Evolutionary conservation across 2,888 invertebrate genomes (phyloP).

Genomic region (Strigamia transsilvanica): DNA sequence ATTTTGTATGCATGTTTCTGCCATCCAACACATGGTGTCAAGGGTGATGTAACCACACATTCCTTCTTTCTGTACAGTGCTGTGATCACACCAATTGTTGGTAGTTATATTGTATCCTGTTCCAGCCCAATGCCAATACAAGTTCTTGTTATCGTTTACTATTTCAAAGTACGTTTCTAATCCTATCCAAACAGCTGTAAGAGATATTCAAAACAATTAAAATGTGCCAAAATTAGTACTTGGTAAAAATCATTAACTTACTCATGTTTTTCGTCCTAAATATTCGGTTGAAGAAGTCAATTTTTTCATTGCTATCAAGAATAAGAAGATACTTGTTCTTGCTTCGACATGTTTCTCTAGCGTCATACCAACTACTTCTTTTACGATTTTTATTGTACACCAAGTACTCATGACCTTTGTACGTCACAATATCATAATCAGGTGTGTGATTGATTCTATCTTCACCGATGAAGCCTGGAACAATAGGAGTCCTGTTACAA

Average conservation of each 20-base stretch:
- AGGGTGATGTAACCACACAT: neutral
- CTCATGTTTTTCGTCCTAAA: neutral
- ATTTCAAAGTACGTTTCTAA: too few species aligned
- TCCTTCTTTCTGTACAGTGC: neutral
- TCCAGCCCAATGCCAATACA: neutral
- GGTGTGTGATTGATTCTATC: too few species aligned
- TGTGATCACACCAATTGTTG: too few species aligned
- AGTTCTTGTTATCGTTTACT: too few species aligned
- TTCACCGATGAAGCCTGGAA: too few species aligned
- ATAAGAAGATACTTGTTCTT: neutral
- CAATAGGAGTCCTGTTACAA: too few species aligned
- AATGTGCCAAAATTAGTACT: neutral
- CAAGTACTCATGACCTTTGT: neutral
- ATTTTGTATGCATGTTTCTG: neutral
- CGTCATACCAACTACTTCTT: neutral
- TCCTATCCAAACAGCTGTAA: neutral
- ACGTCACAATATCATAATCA: neutral
- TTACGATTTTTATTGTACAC: neutral
- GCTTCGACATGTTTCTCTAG: neutral
- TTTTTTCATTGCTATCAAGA: neutral
- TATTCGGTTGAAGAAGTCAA: neutral
- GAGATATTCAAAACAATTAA: neutral
- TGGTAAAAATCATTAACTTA: neutral
- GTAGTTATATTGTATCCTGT: too few species aligned
- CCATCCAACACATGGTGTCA: too few species aligned